Evolutionary conservation across 64 coral and sea anemone species (phyloP), one percentile per base, ranked within the genome.

Genomic region (Montipora efflorescens): DNA sequence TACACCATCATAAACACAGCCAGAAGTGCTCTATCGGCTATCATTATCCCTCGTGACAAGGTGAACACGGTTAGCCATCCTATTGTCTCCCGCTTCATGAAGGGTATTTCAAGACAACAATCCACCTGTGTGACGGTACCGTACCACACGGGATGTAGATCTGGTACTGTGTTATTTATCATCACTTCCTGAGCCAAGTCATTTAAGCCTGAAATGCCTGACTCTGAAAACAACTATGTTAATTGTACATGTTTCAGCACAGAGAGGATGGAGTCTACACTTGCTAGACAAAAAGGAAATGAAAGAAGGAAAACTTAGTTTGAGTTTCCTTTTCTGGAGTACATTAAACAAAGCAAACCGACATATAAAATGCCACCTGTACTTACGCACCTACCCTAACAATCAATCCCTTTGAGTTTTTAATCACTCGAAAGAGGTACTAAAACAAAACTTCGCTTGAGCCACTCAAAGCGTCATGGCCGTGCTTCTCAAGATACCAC

Each of bases 1-100:
- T 89, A 88, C 81, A 88, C 89, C 4, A 84, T 83, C 4, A 58
- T 92, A 8, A 92, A 92, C 69, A 95, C 83, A 28, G 58, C 19
- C 6, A 55, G 52, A 55, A 55, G 4, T 55, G 52, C 52, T 3
- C 3, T 55, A 36, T 36, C 36, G 36, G 52, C 52, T 10, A 55
- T 55, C 52, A 55, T 5, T 55, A 7, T 0, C 10, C 52, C 52
- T 10, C 5, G 6, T 55, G 6, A 55, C 52, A 75, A 59, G 20
- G 36, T 48, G 14, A 76, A 45, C 10, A 82, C 48, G 4, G 93
- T 81, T 55, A 0, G 67, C 68, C 80, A 86, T 46, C 80, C 88
- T 7, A 48, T 95, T 44, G 80, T 95, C 14, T 86, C 51, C 51
- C 50, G 89, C 36, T 91, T 91, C 22, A 82, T 91, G 61, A 91